A percentile compares a stretch with the other conserved stretches of the same genome.
These are phyloP conservation scores for Carabus problematicus DNA, from an alignment of 2,888 invertebrate species.

Conservation along the genomic window DNA sequence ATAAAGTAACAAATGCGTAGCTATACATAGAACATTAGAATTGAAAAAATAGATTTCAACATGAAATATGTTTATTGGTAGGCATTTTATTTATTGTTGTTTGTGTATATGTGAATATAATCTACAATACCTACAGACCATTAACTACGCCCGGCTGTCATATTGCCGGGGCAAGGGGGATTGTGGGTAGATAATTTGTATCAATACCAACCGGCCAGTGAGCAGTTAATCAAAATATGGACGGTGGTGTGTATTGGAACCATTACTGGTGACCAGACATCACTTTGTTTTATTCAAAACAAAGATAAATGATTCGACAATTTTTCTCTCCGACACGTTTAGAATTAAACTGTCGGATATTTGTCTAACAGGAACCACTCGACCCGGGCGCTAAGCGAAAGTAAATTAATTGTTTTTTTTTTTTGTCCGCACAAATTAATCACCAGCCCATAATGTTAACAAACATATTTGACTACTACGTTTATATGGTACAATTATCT, in stretches of 20 bases:
- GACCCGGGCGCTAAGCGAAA: constrained; percentile 11
- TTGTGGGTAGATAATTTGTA: constrained; percentile 25
- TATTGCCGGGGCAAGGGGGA: too few relatives aligned
- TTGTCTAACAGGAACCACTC: constrained; percentile 21
- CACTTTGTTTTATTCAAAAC: constrained; percentile 39
- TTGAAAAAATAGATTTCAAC: too few relatives aligned
- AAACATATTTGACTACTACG: constrained; percentile 33
- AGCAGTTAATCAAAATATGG: constrained; percentile 40
- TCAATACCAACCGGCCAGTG: constrained; percentile 29
- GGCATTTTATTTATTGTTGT: too few relatives aligned
- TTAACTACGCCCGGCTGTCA: background rate
- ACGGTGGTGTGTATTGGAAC: constrained; percentile 23
- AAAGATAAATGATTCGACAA: constrained; percentile 40
- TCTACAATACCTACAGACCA: too few relatives aligned
- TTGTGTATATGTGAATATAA: too few relatives aligned
- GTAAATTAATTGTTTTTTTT: constrained; percentile 34
- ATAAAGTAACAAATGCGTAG: too few relatives aligned
- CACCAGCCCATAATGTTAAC: constrained; percentile 34
- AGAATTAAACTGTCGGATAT: constrained; percentile 40
- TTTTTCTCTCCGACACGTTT: constrained; percentile 32
- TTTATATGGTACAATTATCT: constrained; percentile 31
- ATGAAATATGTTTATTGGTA: too few relatives aligned
- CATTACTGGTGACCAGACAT: constrained; percentile 28
- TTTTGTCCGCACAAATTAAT: constrained; percentile 36
- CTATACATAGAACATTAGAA: too few relatives aligned